Conservation (phyloP, 2,797 vertebrate genomes). For the Yasuhikotakia modesta region DNA sequence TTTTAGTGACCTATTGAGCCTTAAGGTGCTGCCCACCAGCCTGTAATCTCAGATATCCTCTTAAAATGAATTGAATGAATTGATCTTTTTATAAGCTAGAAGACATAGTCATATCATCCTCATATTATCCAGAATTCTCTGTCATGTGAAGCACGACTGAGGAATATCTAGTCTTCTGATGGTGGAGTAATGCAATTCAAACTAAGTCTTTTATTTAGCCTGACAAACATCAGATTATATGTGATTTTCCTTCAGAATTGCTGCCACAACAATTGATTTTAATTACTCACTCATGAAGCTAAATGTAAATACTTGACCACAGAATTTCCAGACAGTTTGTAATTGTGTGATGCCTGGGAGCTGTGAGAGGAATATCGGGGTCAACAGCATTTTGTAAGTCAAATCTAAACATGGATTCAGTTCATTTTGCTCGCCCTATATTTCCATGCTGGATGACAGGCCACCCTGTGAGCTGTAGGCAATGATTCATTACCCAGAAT, state of each 20-base stretch:
- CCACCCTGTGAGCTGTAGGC: slow-evolving; percentile 47
- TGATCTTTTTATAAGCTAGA: slow-evolving; percentile 75
- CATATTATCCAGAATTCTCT: slow-evolving; percentile 78
- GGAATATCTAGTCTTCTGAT: slow-evolving; percentile 24
- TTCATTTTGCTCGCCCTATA: slow-evolving; percentile 33
- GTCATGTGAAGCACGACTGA: slow-evolving; percentile 71
- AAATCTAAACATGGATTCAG: slow-evolving; percentile 47
- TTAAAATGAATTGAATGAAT: slow-evolving; percentile 83
- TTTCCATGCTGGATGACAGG: slow-evolving; percentile 39
- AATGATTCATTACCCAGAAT: slow-evolving; percentile 48
- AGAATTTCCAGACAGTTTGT: neutral
- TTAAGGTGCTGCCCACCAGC: slow-evolving; percentile 71
- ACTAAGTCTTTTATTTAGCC: neutral
- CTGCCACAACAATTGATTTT: slow-evolving; percentile 2
- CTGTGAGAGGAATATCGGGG: slow-evolving; percentile 30
- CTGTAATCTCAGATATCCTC: slow-evolving; percentile 79
- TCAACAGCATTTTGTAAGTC: slow-evolving; percentile 35
- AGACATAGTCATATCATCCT: slow-evolving; percentile 75
- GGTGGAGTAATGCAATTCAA: slow-evolving; percentile 4
- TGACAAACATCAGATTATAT: neutral
- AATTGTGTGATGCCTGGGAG: slow-evolving; percentile 18
- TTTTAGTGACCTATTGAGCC: slow-evolving; percentile 79
- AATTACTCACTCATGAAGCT: slow-evolving; percentile 9
- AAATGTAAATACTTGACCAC: neutral
- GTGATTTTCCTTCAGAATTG: neutral